Conservation (phyloP, 1,140 invertebrate genomes). For the Hestina assimilis region DNA sequence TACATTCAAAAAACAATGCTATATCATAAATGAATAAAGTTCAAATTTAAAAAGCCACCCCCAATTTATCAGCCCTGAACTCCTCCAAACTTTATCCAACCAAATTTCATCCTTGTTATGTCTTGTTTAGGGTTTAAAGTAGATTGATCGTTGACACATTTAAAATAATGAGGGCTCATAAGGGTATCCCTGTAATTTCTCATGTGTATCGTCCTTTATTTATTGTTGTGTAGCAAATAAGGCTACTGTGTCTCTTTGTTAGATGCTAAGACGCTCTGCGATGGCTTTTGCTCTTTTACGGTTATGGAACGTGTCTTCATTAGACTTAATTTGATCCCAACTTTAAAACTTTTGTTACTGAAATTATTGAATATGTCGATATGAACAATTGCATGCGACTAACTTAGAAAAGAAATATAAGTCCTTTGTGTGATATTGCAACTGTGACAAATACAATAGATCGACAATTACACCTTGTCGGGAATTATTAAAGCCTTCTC, state of each 20-base stretch:
- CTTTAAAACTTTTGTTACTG: not conserved
- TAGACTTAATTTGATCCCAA: not conserved
- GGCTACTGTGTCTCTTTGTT: slow-evolving; percentile 53
- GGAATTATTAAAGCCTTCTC: too few relatives aligned
- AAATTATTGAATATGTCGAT: not conserved
- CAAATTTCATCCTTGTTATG: slow-evolving; percentile 28
- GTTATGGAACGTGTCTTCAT: not conserved
- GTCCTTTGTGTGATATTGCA: too few relatives aligned
- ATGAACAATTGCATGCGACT: too few relatives aligned
- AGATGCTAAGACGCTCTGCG: slow-evolving; percentile 10
- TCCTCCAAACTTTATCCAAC: slow-evolving; percentile 19
- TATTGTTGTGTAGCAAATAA: slow-evolving; percentile 57
- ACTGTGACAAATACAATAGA: too few relatives aligned
- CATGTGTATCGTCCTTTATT: slow-evolving; percentile 66
- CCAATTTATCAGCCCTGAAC: slow-evolving; percentile 34
- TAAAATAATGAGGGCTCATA: slow-evolving; percentile 69
- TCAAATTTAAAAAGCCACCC: slow-evolving; percentile 25
- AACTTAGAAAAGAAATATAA: not conserved
- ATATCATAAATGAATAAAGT: slow-evolving; percentile 16
- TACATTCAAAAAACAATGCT: slow-evolving; percentile 29
- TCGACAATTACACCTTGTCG: too few relatives aligned
- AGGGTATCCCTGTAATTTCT: slow-evolving; percentile 69
- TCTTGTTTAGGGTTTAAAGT: slow-evolving; percentile 33
- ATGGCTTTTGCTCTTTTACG: slow-evolving; percentile 22
- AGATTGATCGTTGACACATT: slow-evolving; percentile 46